Base-by-base conservation (phyloP, 2,888 invertebrate species). In the Carpatolechia fugitivella region DNA sequence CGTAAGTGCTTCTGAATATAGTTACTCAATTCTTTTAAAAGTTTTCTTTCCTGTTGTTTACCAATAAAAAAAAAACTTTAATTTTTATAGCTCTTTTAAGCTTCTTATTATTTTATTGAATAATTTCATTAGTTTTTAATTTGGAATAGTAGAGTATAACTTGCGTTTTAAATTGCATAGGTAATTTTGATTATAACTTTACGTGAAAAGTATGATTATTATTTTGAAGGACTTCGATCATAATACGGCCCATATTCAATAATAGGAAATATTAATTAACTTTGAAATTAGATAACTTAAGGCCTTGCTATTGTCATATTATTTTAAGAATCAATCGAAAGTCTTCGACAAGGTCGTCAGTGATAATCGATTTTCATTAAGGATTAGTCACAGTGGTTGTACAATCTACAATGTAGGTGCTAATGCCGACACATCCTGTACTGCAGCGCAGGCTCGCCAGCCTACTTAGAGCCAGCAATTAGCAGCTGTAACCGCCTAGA, bases 1-100 rank as follows among this genome's bases (percentile, higher is more conserved):
- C 79, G 89, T 88, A 68, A 89, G 89, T 87, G 70, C 58, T 52
- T 54, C 60, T 29, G 29, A 20, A 29, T 29, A 13, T 13, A 10
- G 29, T 20, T 44, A 44, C 8, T 44, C 29, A 20, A 1, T 44
- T 24, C 44, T 24, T 29, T 44, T 29, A 11, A 20, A 16, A 13
- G 11, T 11, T 20, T 20, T 24, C 6, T 24, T 3, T 24, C 24
- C 24, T 24, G 3, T 24, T 24, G 24, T 24, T 24, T 24, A 24
- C 24, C 3, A 24, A 24, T 24, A 24, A 24, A 4, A 4, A 24
- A 24, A 24, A 4, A 4, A 24, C 3, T 24, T 24, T 24, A 4
- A 24, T 24, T 24, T 24, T 24, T 24, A 24, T 24, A 24, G 24
- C n/a, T n/a, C n/a, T n/a, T n/a, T n/a, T n/a, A n/a, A n/a, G n/a